A percentile compares a stretch with the other conserved stretches of the same genome.
These are phyloP conservation scores for Lasioglossum villosulum DNA, from an alignment of 2,888 invertebrate genomes.

Conservation along the genomic window DNA sequence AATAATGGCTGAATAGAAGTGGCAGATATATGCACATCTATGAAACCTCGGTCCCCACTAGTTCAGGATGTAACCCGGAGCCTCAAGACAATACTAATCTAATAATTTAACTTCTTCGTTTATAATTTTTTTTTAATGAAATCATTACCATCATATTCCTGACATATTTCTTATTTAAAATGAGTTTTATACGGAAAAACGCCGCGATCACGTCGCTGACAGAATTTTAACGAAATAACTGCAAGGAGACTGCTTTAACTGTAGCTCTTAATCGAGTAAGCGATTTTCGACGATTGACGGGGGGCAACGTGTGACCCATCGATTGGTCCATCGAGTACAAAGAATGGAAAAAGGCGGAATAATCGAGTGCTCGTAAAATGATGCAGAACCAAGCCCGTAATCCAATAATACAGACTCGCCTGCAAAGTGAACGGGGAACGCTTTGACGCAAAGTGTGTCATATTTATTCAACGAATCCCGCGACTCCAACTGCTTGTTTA, in stretches of 20 bases:
- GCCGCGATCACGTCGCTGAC: not conserved
- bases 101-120: too few relatives aligned
- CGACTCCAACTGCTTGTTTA: not conserved
- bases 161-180: too few relatives aligned
- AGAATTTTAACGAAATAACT: not conserved
- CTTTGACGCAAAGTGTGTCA: conserved; percentile 12
- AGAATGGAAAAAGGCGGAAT: not conserved
- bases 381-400: not conserved
- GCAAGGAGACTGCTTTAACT: not conserved
- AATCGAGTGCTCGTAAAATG: not conserved
- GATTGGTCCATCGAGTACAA: not conserved
- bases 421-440: not conserved
- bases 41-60: not conserved
- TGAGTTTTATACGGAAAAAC: not conserved
- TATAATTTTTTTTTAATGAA: too few relatives aligned
- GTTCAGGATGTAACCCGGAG: not conserved
- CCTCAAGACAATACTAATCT: too few relatives aligned
- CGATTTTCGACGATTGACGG: not conserved
- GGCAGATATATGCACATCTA: not conserved
- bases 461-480: not conserved
- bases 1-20: not conserved
- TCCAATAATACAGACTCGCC: not conserved
- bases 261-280: not conserved
- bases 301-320: not conserved
- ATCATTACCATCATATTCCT: too few relatives aligned